Percentiles rank a stretch among this genome's conserved stretches.
These are phyloP conservation scores for Falco cherrug DNA, from an alignment of 2,797 vertebrate genomes.

Conservation along the genomic window DNA sequence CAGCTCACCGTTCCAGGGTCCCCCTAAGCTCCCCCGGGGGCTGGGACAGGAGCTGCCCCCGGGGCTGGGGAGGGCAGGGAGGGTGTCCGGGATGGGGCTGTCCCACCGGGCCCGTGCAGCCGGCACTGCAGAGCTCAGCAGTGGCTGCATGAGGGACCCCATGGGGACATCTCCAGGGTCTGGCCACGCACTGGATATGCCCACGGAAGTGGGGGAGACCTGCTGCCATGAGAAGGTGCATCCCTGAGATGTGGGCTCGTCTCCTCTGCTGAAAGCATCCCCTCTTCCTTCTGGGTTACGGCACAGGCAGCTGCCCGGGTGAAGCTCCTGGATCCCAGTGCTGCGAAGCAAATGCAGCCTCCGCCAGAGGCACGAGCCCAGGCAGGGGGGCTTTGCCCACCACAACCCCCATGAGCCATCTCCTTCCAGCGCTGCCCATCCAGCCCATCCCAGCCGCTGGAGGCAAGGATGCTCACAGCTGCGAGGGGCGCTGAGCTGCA, in stretches of 20 bases:
- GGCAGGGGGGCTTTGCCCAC: neutral
- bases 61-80: neutral
- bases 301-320: accelerated
- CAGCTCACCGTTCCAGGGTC: neutral
- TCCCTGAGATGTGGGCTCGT: accelerated
- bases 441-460: accelerated
- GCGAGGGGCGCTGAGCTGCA: accelerated
- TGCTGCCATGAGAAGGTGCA: neutral
- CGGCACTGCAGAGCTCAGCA: accelerated
- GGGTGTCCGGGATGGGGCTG: neutral
- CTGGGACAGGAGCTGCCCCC: accelerated
- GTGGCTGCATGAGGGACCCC: neutral
- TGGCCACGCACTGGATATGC: neutral
- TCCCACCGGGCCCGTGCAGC: accelerated
- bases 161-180: neutral
- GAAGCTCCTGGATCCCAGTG: neutral
- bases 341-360: neutral
- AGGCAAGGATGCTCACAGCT: neutral
- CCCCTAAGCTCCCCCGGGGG: neutral
- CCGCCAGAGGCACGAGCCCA: neutral
- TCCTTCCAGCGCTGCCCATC: neutral
- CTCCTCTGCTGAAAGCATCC: neutral
- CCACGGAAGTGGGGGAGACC: neutral
- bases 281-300: neutral
- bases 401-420: accelerated